Evolutionary conservation across 2,797 vertebrate genomes (phyloP).

Genomic region (Cheirogaleus major): DNA sequence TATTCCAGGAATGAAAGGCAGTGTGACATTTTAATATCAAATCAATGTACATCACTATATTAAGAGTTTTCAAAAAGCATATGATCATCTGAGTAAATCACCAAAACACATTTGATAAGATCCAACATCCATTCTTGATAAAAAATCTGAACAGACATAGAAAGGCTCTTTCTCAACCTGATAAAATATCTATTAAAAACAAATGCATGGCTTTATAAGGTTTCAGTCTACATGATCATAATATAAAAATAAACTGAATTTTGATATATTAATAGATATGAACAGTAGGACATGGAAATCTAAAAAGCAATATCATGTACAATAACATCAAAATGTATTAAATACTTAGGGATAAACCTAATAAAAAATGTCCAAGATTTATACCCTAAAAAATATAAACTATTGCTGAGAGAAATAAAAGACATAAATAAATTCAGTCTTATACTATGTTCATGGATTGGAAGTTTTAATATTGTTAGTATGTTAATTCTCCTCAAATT

Average conservation of each 20-base stretch:
- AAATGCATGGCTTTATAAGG: neutral
- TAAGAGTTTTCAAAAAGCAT: neutral
- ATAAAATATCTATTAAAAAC: neutral
- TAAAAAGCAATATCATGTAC: neutral
- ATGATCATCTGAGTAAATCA: neutral
- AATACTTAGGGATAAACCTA: neutral
- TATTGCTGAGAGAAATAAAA: neutral
- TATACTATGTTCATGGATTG: neutral
- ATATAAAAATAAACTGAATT: neutral
- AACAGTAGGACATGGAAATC: neutral
- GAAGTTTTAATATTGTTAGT: neutral
- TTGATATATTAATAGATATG: neutral
- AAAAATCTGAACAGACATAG: neutral
- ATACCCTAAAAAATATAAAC: neutral
- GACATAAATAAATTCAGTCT: neutral
- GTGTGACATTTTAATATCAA: neutral
- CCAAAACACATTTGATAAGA: neutral
- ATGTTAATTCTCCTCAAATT: neutral
- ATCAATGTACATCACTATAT: neutral
- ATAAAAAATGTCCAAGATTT: neutral
- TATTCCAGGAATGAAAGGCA: neutral
- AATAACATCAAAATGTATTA: neutral
- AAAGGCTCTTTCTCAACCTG: neutral
- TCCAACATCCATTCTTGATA: neutral
- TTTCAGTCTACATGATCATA: neutral